Conservation (phyloP, 2,113 vertebrate species). For the Xiphorhynchus elegans region DNA sequence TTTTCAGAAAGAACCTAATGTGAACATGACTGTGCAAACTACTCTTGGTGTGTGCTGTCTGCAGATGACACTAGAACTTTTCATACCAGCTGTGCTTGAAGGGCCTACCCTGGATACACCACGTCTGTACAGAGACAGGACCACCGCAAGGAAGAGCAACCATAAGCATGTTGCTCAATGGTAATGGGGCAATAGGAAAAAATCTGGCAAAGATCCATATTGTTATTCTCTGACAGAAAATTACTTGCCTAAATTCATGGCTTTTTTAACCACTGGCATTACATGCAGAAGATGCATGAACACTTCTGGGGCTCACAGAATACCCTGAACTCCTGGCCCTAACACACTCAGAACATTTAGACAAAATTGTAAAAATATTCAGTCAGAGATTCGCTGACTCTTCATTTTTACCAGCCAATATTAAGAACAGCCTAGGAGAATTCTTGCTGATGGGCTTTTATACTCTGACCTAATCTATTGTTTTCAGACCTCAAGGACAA, state of each 20-base stretch:
- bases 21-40: rapidly evolving
- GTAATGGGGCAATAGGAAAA: neutral
- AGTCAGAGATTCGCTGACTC: neutral
- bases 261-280: neutral
- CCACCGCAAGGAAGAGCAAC: neutral
- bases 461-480: neutral
- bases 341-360: neutral
- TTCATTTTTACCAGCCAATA: neutral
- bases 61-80: neutral
- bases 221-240: neutral
- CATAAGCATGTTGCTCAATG: neutral
- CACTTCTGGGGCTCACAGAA: neutral
- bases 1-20: neutral
- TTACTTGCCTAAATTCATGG: neutral
- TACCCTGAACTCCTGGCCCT: neutral
- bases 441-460: neutral
- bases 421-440: neutral
- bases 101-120: neutral
- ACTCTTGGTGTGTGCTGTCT: rapidly evolving
- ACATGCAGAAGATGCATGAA: neutral
- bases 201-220: neutral
- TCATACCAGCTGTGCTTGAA: rapidly evolving
- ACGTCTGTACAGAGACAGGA: neutral
- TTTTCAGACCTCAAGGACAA: neutral
- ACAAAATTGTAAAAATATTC: neutral